phyloP scores from a whole-genome alignment of 2,888 invertebrate species.

The Aethes cnicana region DNA sequence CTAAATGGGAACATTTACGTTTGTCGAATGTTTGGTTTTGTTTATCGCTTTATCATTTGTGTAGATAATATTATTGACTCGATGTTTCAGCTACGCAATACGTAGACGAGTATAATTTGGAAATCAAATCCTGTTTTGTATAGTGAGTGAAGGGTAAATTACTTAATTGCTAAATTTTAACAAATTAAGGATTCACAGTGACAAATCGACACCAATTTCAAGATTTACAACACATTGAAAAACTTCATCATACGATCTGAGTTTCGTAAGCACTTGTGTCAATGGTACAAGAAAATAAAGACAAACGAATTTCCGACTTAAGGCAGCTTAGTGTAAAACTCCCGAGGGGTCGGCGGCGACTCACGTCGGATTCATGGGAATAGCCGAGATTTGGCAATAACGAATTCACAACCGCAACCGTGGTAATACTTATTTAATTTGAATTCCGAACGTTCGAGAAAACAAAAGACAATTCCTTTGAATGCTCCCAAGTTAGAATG shows the following conservation, averaged over 20 bases:
- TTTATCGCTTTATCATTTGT: neutral
- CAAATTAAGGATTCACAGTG: too few species aligned
- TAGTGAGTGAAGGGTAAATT: too few species aligned
- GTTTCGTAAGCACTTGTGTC: neutral
- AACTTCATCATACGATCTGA: neutral
- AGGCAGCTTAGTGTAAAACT: constrained; percentile 13
- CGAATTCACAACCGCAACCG: neutral
- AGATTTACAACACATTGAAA: neutral
- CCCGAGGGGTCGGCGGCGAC: neutral
- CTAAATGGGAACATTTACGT: constrained; percentile 2
- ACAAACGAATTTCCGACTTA: constrained; percentile 14
- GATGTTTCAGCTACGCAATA: too few species aligned
- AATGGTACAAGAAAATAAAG: constrained; percentile 3
- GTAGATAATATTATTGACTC: too few species aligned
- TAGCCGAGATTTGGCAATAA: constrained; percentile 14
- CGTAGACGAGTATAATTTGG: too few species aligned
- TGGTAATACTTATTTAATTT: too few species aligned
- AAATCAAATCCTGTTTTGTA: too few species aligned
- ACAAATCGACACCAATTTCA: too few species aligned
- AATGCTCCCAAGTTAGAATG: neutral
- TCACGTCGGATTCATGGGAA: constrained; percentile 6
- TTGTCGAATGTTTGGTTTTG: neutral
- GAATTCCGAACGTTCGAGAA: neutral
- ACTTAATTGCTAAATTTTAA: too few species aligned
- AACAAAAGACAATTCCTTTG: neutral